Conservation (phyloP, 2,888 invertebrate species). For the Ochropleura leucogaster region DNA sequence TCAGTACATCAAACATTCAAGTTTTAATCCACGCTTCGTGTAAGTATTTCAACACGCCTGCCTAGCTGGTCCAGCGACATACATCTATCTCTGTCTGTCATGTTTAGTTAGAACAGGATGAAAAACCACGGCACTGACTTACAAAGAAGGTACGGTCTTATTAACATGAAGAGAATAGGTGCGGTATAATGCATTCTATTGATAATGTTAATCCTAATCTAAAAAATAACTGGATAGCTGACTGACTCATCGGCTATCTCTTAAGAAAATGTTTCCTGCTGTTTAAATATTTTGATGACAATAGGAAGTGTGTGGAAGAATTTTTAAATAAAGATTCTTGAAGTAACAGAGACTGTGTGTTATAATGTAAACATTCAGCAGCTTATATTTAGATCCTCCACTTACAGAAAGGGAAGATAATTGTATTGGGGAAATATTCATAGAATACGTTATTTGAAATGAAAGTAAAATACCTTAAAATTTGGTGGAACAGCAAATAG, state of each 20-base stretch:
- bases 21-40: slow-evolving; percentile 87
- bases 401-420: not conserved
- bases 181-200: slow-evolving; percentile 74
- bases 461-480: slow-evolving; percentile 13
- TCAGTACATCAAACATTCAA: slow-evolving; percentile 81
- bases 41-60: slow-evolving; percentile 87
- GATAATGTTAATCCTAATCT: slow-evolving; percentile 69
- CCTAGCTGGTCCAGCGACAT: slow-evolving; percentile 73
- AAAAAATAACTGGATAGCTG: slow-evolving; percentile 60
- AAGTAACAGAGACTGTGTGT: not conserved
- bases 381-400: not conserved
- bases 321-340: not conserved
- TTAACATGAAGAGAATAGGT: slow-evolving; percentile 78
- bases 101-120: slow-evolving; percentile 63
- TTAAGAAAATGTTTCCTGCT: slow-evolving; percentile 46
- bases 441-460: too few relatives aligned
- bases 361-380: not conserved
- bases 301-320: slow-evolving; percentile 14
- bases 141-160: slow-evolving; percentile 72
- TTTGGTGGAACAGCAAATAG: not conserved
- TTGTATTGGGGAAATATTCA: not conserved
- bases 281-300: slow-evolving; percentile 47
- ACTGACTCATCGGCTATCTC: slow-evolving; percentile 57
- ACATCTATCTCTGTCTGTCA: slow-evolving; percentile 64
- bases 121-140: slow-evolving; percentile 63